Evolutionary conservation across 2,797 vertebrate species (phyloP).

Genomic region (Poeciliopsis presidionis): DNA sequence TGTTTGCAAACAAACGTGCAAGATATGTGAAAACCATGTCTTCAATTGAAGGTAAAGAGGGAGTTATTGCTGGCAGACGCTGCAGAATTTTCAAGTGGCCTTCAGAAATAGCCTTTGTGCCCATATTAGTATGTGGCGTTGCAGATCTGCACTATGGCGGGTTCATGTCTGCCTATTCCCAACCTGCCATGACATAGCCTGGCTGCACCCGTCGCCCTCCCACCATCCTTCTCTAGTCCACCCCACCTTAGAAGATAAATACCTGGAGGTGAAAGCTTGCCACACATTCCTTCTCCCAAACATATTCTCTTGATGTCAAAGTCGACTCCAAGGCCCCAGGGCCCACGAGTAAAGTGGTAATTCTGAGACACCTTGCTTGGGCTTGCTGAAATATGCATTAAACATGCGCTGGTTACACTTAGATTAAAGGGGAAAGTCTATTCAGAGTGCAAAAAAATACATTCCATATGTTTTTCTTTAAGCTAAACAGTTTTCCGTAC

Average conservation of each 20-base stretch:
- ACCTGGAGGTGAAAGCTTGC: conserved; percentile 94
- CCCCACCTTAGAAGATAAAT: conserved; percentile 90
- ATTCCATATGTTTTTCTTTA: conserved; percentile 58
- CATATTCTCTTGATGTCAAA: conserved; percentile 93
- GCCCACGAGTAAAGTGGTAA: conserved; percentile 89
- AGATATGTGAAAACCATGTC: conserved; percentile 33
- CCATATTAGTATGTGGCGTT: conserved; percentile 37
- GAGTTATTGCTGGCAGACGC: conserved; percentile 47
- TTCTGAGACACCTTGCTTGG: conserved; percentile 92
- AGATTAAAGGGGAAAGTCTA: conserved; percentile 80
- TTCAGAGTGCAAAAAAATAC: conserved; percentile 65
- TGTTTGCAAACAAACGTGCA: conserved; percentile 46
- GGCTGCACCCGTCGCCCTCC: conserved; percentile 63
- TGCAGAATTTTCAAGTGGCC: conserved; percentile 47
- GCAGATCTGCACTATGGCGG: conserved; percentile 56
- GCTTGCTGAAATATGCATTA: conserved; percentile 99
- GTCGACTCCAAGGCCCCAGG: conserved; percentile 92
- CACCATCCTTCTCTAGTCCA: conserved; percentile 65
- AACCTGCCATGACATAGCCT: conserved; percentile 81
- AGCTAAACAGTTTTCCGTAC: conserved; percentile 34
- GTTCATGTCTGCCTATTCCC: conserved; percentile 72
- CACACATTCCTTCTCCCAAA: conserved; percentile 95
- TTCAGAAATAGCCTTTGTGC: conserved; percentile 30
- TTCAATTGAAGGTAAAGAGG: conserved; percentile 28
- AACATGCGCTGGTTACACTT: conserved; percentile 83